Evolutionary conservation across 2,113 vertebrate genomes (phyloP), one percentile per base, ranked within the genome.

Genomic region (Empidonax alnorum): DNA sequence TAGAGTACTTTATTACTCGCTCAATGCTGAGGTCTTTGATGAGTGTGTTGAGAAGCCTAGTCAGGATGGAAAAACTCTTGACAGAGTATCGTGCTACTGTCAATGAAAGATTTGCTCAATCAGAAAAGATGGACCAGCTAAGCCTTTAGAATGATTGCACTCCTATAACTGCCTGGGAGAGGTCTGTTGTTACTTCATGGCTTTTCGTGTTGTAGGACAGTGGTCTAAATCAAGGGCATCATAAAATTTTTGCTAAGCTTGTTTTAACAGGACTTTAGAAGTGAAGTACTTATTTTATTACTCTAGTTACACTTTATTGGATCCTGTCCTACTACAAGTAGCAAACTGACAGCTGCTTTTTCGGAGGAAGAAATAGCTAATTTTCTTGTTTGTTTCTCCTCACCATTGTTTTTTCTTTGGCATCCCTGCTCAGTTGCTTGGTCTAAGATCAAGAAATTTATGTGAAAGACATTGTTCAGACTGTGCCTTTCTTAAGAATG

Each of bases 241-340:
- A 58, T 87, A 80, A 90, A 93, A 17, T 50, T 92, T 86, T 90
- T 94, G 46, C 42, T 90, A 73, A 79, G 37, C 37, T 69, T 87
- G 17, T 88, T 88, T 84, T 68, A 75, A 76, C 2, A 6, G 68
- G 53, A 42, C 15, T 9, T 91, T 89, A 49, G n/a, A 95, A 69
- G 14, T 35, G 30, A 92, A 53, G 31, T 62, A 30, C n/a, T 84
- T 89, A 30, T 90, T 91, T 96, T 91, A 62, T 79, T 83, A 42
- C 22, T 90, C 23, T 44, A 5, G 65, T 93, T 85, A 7, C 44
- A 30, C 13, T 84, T 89, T 49, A 17, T 49, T 90, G 58, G 41
- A 53, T 76, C 10, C n/a, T 66, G 15, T 30, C 18, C 39, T 65
- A 39, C 55, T 68, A 28, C 14, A 52, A 85, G 76, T 35, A 82